Evolutionary conservation across 2,797 vertebrate genomes (phyloP).

Genomic region (Rhinoraja longicauda): DNA sequence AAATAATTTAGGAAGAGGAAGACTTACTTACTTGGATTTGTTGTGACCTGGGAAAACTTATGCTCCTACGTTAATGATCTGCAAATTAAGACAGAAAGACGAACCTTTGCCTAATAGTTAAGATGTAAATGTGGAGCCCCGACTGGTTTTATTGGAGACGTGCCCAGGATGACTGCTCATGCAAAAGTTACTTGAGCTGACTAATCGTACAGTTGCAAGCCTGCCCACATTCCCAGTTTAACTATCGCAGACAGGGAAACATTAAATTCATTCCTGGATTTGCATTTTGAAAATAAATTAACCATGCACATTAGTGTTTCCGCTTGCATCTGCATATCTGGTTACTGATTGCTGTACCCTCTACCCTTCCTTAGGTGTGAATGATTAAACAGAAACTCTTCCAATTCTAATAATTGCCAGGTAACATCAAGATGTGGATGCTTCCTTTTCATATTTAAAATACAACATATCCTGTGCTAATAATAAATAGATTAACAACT

Average conservation of each 20-base stretch:
- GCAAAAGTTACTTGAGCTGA: not conserved
- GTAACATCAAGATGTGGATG: not conserved
- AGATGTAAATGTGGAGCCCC: not conserved
- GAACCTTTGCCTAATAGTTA: not conserved
- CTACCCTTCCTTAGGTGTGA: not conserved
- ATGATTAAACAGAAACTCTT: not conserved
- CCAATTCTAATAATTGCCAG: not conserved
- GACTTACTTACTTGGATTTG: not conserved
- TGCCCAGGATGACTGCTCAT: not conserved
- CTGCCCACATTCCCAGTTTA: not conserved
- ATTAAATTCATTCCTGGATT: not conserved
- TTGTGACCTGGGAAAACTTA: not conserved
- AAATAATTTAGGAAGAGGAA: not conserved
- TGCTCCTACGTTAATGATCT: not conserved
- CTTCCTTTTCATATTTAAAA: constrained; percentile 11
- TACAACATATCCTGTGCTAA: not conserved
- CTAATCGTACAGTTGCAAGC: not conserved
- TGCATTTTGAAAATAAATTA: constrained; percentile 10
- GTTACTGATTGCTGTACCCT: not conserved
- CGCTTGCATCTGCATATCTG: not conserved
- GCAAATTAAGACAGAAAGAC: not conserved
- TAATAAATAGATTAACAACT: not conserved
- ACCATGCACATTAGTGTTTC: not conserved
- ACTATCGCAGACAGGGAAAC: not conserved
- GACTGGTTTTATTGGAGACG: not conserved